Evolutionary conservation across 2,797 vertebrate species (phyloP).

Genomic region (Acrossocheilus fasciatus): DNA sequence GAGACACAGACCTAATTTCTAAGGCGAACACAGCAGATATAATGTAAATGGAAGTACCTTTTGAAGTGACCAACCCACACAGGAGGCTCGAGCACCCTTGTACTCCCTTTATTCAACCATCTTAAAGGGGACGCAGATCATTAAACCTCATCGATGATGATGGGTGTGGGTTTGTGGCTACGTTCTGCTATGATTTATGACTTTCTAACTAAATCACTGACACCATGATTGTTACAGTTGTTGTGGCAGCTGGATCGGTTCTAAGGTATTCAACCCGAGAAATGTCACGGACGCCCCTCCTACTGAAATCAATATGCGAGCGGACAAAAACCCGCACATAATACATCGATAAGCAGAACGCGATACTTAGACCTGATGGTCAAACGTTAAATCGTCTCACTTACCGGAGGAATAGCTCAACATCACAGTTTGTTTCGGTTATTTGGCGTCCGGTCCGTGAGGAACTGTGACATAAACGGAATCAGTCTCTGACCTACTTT

Average conservation of each 20-base stretch:
- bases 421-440: conserved; percentile 42
- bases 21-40: neutral
- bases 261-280: conserved; percentile 43
- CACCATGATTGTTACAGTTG: neutral
- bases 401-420: conserved; percentile 49
- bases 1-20: neutral
- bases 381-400: conserved; percentile 2
- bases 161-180: conserved; percentile 1
- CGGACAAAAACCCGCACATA: conserved; percentile 1
- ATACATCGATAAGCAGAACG: neutral
- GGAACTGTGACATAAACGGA: conserved; percentile 85
- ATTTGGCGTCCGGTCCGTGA: conserved; percentile 46
- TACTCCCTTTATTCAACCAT: neutral
- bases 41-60: neutral
- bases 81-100: neutral
- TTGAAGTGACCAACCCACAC: conserved; percentile 22
- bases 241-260: neutral
- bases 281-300: conserved; percentile 56
- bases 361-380: neutral
- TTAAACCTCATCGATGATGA: conserved; percentile 11
- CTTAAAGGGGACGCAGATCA: conserved; percentile 34
- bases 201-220: neutral
- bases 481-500: conserved; percentile 97
- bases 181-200: neutral
- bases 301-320: conserved; percentile 50